Conservation (phyloP, 2,113 vertebrate genomes). For the Glaucidium brasilianum region DNA sequence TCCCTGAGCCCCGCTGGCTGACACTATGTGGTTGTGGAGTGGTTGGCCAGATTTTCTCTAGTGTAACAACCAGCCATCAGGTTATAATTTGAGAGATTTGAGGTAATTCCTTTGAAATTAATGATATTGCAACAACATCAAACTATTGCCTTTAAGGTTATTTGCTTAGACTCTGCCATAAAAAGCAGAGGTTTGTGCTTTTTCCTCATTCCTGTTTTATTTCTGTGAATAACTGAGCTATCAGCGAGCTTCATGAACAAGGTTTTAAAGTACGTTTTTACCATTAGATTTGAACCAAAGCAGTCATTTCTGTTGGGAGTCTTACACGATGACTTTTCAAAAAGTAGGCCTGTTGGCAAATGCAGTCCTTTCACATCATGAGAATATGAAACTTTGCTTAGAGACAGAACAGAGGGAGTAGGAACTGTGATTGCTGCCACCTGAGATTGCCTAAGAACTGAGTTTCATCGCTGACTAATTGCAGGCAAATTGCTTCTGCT, state of each 20-base stretch:
- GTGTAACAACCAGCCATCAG: neutral
- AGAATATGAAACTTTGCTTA: neutral
- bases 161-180: neutral
- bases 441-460: neutral
- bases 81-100: neutral
- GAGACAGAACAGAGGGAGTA: neutral
- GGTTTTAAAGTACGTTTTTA: neutral
- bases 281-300: neutral
- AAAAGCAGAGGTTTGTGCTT: neutral
- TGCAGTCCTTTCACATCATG: neutral
- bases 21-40: neutral
- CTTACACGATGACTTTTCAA: neutral
- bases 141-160: neutral
- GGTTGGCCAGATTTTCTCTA: neutral
- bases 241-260: neutral
- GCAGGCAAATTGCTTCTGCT: slow-evolving; percentile 16
- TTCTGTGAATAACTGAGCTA: neutral
- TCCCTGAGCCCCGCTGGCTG: neutral
- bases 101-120: neutral
- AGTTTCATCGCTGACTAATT: neutral
- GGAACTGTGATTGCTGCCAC: neutral
- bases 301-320: neutral
- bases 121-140: neutral
- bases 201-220: neutral
- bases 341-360: neutral